A percentile compares a stretch with the other conserved stretches of the same genome.
Evolutionary conservation across 2,888 invertebrate species (phyloP).

Genomic region (Atherix ibis): DNA sequence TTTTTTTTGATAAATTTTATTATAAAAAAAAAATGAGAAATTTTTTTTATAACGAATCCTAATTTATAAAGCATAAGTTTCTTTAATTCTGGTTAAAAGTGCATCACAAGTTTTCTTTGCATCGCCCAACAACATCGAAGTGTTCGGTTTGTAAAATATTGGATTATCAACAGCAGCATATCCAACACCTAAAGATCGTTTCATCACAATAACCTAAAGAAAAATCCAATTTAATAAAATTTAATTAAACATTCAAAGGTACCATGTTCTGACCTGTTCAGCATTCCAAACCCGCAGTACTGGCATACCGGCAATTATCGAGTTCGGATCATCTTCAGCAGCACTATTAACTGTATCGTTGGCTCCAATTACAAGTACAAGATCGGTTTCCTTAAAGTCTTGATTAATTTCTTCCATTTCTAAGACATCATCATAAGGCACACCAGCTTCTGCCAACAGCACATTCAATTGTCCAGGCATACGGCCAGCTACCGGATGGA

Average conservation of each 20-base stretch:
- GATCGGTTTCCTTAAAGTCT: conserved; percentile 68
- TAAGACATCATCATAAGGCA: conserved; percentile 74
- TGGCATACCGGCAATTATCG: conserved; percentile 86
- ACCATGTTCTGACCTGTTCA: conserved; percentile 44
- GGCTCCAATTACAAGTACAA: conserved; percentile 73
- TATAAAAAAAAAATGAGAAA: conserved; percentile 1
- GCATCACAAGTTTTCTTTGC: conserved; percentile 84
- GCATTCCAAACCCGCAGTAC: conserved; percentile 79
- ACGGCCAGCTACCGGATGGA: conserved; percentile 81
- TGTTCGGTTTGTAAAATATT: conserved; percentile 80
- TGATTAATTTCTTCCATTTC: conserved; percentile 91
- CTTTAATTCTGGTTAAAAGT: conserved; percentile 49
- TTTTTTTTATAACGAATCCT: not conserved
- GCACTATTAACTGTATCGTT: conserved; percentile 87
- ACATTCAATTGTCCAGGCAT: conserved; percentile 90
- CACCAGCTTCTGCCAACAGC: conserved; percentile 83
- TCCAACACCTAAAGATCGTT: conserved; percentile 72
- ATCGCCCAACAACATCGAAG: conserved; percentile 74
- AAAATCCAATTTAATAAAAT: conserved; percentile 4
- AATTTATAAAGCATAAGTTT: conserved; percentile 12
- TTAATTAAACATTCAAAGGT: not conserved
- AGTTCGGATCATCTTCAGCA: conserved; percentile 79
- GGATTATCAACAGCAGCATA: conserved; percentile 89
- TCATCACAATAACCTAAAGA: conserved; percentile 70
- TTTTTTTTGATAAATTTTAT: too few relatives aligned